These are phyloP conservation scores for Ciconia nigra DNA, from an alignment of 2,797 vertebrate genomes.

Conservation along the genomic window DNA sequence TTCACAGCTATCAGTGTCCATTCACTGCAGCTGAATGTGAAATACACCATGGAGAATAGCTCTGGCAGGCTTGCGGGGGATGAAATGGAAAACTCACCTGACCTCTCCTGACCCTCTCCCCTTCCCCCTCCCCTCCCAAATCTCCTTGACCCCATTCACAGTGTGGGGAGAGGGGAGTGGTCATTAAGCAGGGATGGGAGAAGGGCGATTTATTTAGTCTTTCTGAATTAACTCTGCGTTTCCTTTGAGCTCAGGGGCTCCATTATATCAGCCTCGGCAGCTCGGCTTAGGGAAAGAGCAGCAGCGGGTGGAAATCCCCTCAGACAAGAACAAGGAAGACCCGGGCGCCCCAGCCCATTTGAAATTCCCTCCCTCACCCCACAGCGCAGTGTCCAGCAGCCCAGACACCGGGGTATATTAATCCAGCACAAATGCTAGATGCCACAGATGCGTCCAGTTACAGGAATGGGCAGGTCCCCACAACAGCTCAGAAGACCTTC, in stretches of 20 bases:
- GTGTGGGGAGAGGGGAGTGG: neutral
- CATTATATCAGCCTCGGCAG: neutral
- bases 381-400: neutral
- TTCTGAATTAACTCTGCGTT: slow-evolving; percentile 3
- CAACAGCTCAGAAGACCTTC: neutral
- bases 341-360: neutral
- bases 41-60: slow-evolving; percentile 55
- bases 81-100: slow-evolving; percentile 23
- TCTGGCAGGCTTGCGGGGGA: slow-evolving; percentile 16
- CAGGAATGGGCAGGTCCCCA: fast-evolving
- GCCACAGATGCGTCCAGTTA: neutral
- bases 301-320: neutral
- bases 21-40: slow-evolving; percentile 12
- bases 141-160: slow-evolving; percentile 33
- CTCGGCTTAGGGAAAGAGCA: neutral
- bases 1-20: slow-evolving; percentile 55
- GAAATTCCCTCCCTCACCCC: neutral
- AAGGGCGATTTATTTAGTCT: neutral
- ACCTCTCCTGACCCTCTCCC: slow-evolving; percentile 41
- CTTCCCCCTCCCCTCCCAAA: neutral
- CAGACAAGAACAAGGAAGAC: neutral
- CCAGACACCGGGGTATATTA: neutral
- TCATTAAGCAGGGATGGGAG: neutral
- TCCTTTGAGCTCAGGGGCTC: slow-evolving; percentile 11
- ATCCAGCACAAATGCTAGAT: too few species aligned